These are phyloP conservation scores for Blastobasis lacticolella DNA, from an alignment of 2,888 invertebrate species.

Conservation along the genomic window DNA sequence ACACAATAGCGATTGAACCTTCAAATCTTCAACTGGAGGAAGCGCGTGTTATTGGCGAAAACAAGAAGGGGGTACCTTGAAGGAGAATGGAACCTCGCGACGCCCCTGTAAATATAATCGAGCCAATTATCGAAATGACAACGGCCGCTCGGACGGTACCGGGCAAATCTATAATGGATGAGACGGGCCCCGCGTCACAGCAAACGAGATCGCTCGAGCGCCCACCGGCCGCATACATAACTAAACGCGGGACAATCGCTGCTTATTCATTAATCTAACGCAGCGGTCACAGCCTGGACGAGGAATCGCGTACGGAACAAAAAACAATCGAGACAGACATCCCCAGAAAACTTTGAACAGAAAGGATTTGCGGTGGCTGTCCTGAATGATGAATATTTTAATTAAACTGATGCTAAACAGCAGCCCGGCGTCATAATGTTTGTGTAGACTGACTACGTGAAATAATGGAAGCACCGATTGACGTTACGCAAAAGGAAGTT, in stretches of 20 bases:
- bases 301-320: neutral
- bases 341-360: no score
- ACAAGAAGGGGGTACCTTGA: no score
- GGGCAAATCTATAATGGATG: constrained; percentile 69
- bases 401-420: no score
- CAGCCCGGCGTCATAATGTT: no score
- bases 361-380: no score
- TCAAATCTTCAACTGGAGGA: no score
- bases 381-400: no score
- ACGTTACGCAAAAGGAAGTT: no score
- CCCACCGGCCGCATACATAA: constrained; percentile 51
- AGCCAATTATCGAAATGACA: constrained; percentile 71
- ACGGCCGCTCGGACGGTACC: constrained; percentile 43
- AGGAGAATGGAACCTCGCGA: constrained; percentile 1
- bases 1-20: no score
- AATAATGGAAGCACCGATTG: no score
- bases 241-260: constrained; percentile 39
- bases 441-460: no score
- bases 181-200: constrained; percentile 61
- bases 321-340: neutral
- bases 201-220: constrained; percentile 64
- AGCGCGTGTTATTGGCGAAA: no score
- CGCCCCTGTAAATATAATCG: neutral
- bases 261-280: constrained; percentile 50
- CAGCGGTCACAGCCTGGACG: constrained; percentile 9